Evolutionary conservation across 2,888 invertebrate genomes (phyloP), one percentile per base, ranked within the genome.

Genomic region (Caenorhabditis auriculariae): DNA sequence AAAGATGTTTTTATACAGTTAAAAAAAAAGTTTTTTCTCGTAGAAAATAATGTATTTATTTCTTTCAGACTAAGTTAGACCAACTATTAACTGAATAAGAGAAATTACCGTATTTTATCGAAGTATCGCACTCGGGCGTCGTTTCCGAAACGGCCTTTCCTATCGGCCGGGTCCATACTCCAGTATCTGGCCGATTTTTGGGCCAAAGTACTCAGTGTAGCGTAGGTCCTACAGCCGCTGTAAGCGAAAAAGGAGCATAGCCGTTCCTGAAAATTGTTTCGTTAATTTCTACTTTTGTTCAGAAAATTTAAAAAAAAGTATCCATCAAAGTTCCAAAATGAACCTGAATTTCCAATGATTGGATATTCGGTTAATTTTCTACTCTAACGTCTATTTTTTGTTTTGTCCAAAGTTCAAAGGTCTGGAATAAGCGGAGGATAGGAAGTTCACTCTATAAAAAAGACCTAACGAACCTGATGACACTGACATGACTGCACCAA

Each of bases 141-240:
- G 39, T 63, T 64, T 6, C 54, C 54, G 38, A 59, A 44, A 9
- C 61, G 58, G 37, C 63, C 66, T 42, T 60, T 60, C 2, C 56
- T 38, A 37, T 71, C 71, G 15, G 56, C 35, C 7, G 32, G 17
- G 32, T 63, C 62, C 57, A 68, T 68, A 6, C 65, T 60, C 71
- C 71, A 71, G 29, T 50, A 45, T 47, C 62, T 56, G 29, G 65
- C 59, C 28, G 60, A 56, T 28, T 61, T 56, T 50, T 72, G 72
- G n/a, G 48, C 69, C 5, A 57, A 37, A 0, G 66, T 60, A 29
- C 60, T 59, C 38, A 72, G 29, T 7, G 53, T 41, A 47, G 60
- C 37, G 51, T 72, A 72, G 7, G 66, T 50, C 28, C 60, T 56
- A 48, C 72, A 72, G 45, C 72, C 69, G 24, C 52, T 52, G 38